Evolutionary conservation across 2,888 invertebrate genomes (phyloP).

Genomic region (Chironomus riparius): DNA sequence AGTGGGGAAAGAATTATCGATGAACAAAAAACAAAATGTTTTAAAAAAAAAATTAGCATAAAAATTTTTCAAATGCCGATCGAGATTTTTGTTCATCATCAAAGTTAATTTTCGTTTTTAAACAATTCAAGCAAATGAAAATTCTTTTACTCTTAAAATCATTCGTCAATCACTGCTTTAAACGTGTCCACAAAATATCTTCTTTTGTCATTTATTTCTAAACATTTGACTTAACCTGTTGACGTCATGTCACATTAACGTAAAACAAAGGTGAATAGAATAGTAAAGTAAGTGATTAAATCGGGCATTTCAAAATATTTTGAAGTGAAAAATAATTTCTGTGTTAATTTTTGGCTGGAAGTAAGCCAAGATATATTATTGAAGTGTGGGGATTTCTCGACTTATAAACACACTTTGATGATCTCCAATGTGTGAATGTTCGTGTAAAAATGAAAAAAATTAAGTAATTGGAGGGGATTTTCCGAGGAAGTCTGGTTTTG

Average conservation of each 20-base stretch:
- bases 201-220: not conserved
- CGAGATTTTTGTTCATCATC: too few species aligned
- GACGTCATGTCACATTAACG: not conserved
- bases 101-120: too few species aligned
- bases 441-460: too few species aligned
- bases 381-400: not conserved
- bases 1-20: too few species aligned
- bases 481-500: too few species aligned
- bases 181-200: not conserved
- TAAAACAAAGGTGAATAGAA: not conserved
- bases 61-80: too few species aligned
- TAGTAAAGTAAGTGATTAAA: not conserved
- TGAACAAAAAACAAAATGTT: too few species aligned
- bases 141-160: too few species aligned
- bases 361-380: not conserved
- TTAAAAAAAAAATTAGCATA: too few species aligned
- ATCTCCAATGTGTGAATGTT: not conserved
- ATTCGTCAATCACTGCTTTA: not conserved
- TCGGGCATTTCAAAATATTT: constrained; percentile 13
- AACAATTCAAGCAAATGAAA: too few species aligned
- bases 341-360: not conserved
- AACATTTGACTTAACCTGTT: not conserved
- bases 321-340: not conserved
- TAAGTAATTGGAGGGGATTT: too few species aligned
- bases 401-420: not conserved